Evolutionary conservation across 2,888 invertebrate genomes (phyloP), one percentile per base, ranked within the genome.

Genomic region (Ryuthela nishihirai): DNA sequence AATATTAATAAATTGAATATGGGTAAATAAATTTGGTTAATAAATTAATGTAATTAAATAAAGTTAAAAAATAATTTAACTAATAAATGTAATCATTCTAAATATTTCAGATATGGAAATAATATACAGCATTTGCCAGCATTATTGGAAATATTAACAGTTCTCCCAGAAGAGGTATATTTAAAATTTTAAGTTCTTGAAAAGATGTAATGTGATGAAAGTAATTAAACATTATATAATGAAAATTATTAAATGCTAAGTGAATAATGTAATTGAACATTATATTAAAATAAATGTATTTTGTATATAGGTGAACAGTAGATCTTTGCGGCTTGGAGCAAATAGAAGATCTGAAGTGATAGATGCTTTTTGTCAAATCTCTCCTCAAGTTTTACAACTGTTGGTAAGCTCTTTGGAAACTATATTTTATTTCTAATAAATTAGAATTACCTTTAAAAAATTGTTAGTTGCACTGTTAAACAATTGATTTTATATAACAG

Each of bases 111-210:
- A 62, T 74, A 73, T 70, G 73, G 73, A 34, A 65, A 64, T 29
- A 72, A 71, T 59, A 65, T 70, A 12, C 71, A 74, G 32, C 75
- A 80, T 23, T 79, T 88, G 65, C 87, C 86, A 80, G 90, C 92
- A 23, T 78, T 98, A 56, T 74, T 98, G 67, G 94, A 95, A 80
- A 84, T 98, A 66, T 79, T 99, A 66, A 93, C 88, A 41, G 88
- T 97, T 23, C 78, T 98, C 70, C 97, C 98, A 4, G 98, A 99
- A 78, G 98, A 99, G 82, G 85, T 94, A 54, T 86, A 17, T 47
- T 1, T 25, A 20, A 4, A 5, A 3, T 4, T n/a, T 45, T 42
- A 25, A 21, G 12, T 18, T 42, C 4, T 42, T 29, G 38, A 9
- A 38, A 42, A 24, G 9, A 26, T 20, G 12, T 42, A 9, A 10